These are phyloP conservation scores for Cataglyphis altisquamis DNA, from an alignment of 2,888 invertebrate species.

Conservation along the genomic window DNA sequence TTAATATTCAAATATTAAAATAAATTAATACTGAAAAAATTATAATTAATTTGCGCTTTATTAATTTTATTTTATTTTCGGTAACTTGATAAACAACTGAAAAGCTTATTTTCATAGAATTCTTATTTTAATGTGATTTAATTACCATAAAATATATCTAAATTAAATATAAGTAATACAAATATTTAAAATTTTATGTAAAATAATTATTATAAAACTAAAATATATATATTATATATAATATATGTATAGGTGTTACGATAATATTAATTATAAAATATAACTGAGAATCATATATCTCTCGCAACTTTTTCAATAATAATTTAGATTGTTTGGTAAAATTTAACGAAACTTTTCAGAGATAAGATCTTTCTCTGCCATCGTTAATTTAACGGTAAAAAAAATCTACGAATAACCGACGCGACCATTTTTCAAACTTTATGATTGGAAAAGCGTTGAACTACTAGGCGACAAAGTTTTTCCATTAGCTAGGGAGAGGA, in stretches of 20 bases:
- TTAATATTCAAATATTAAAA: not conserved
- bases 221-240: not conserved
- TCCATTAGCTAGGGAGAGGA: slow-evolving; percentile 58
- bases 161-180: not conserved
- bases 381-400: slow-evolving; percentile 22
- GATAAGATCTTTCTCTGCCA: not conserved
- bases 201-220: not conserved
- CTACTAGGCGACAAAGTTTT: slow-evolving; percentile 67
- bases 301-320: not conserved
- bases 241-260: not conserved
- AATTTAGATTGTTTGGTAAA: not conserved
- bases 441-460: slow-evolving; percentile 76
- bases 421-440: slow-evolving; percentile 70
- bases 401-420: slow-evolving; percentile 14
- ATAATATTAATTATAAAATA: not conserved
- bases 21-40: not conserved
- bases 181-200: not conserved
- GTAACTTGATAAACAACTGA: not conserved
- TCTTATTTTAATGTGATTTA: not conserved
- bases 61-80: slow-evolving; percentile 15
- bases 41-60: not conserved
- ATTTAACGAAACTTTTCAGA: not conserved
- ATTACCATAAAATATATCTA: not conserved
- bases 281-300: not conserved
- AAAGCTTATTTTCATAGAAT: not conserved